Evolutionary conservation across 2,888 invertebrate species (phyloP).

Genomic region (Acanthosepion esculentum): DNA sequence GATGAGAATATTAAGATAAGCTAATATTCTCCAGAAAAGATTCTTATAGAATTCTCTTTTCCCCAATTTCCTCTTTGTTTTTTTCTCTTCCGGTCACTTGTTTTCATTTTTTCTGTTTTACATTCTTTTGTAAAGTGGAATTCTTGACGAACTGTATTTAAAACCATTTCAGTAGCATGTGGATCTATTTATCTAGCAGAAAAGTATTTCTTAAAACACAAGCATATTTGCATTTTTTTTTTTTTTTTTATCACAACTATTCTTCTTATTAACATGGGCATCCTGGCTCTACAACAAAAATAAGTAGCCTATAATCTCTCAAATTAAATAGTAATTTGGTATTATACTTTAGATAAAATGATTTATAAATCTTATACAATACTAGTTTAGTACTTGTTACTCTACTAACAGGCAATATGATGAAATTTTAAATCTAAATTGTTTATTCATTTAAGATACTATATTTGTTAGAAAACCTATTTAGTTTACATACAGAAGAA

Average conservation of each 20-base stretch:
- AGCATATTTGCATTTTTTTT: not conserved
- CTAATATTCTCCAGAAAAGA: not conserved
- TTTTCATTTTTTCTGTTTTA: not conserved
- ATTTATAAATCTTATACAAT: not conserved
- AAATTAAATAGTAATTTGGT: not conserved
- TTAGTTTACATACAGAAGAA: too few relatives aligned
- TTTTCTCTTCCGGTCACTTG: not conserved
- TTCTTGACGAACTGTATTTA: not conserved
- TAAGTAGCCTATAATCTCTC: not conserved
- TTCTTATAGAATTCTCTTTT: too few relatives aligned
- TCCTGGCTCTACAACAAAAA: not conserved
- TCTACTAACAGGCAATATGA: too few relatives aligned
- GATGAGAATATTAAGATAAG: not conserved
- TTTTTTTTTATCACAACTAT: not conserved
- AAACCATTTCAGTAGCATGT: not conserved
- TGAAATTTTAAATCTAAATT: too few relatives aligned
- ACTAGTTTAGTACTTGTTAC: too few relatives aligned
- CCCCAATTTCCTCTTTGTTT: too few relatives aligned
- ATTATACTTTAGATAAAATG: not conserved
- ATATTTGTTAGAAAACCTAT: too few relatives aligned
- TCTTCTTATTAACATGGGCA: not conserved
- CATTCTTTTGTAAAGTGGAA: not conserved
- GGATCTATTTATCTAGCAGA: not conserved
- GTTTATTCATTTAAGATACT: too few relatives aligned
- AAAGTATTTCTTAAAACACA: not conserved